A percentile compares a stretch with the other conserved stretches of the same genome.
phyloP scores from a whole-genome alignment of 2,113 vertebrate genomes.

The Orientallactaga bullata region DNA sequence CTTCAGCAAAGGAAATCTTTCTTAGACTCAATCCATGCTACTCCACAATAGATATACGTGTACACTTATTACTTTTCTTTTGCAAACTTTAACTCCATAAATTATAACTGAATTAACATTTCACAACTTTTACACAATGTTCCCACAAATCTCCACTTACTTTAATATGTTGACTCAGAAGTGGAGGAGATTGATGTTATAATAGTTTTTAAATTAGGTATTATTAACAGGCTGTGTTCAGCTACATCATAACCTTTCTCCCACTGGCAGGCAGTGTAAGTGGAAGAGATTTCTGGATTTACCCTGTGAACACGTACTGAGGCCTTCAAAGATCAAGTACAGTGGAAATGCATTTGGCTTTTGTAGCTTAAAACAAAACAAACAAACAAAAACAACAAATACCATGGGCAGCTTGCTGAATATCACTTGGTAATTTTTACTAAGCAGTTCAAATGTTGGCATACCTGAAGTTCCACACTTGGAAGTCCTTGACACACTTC shows the following conservation, averaged over 20 bases:
- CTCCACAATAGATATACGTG: neutral
- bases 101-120: constrained; percentile 3
- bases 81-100: constrained; percentile 15
- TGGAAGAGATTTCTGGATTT: constrained; percentile 13
- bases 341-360: neutral
- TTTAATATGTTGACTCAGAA: neutral
- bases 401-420: neutral
- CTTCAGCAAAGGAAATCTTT: neutral
- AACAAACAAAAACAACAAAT: no score
- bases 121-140: neutral
- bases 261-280: neutral
- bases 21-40: neutral
- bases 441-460: neutral
- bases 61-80: neutral
- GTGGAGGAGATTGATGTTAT: neutral
- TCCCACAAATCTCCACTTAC: neutral
- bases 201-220: neutral
- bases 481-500: neutral
- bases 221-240: neutral
- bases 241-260: neutral
- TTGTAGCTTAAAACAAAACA: neutral
- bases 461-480: neutral
- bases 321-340: neutral
- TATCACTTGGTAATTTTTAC: neutral
- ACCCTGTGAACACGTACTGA: neutral